A percentile compares a stretch with the other conserved stretches of the same genome.
Evolutionary conservation across 2,113 vertebrate species (phyloP).

Genomic region (Zapus hudsonius): DNA sequence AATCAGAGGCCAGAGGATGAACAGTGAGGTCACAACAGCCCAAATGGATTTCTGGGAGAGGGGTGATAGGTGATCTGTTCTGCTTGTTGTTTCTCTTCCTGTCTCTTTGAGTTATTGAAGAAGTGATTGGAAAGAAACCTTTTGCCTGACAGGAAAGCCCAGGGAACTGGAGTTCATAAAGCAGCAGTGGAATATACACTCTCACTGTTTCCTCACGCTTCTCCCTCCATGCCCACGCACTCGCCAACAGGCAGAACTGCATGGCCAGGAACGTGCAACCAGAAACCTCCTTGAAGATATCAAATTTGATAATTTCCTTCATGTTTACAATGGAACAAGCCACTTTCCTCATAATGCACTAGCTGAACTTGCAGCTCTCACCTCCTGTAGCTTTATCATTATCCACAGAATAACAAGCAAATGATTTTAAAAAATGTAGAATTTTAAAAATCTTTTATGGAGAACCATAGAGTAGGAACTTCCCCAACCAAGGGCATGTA

Average conservation of each 20-base stretch:
- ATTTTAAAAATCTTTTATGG: not conserved
- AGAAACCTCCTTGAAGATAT: not conserved
- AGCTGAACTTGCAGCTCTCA: not conserved
- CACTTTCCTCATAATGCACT: not conserved
- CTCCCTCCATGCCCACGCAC: not conserved
- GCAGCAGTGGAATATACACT: not conserved
- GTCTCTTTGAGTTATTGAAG: not conserved
- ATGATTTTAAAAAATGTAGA: not conserved
- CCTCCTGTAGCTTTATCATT: not conserved
- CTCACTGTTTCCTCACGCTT: too few relatives aligned
- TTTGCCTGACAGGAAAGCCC: not conserved
- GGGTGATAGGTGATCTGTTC: too few relatives aligned
- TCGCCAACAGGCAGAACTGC: not conserved
- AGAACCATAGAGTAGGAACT: not conserved
- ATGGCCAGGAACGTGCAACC: not conserved
- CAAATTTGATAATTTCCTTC: not conserved
- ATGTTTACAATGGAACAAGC: not conserved
- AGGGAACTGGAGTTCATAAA: not conserved
- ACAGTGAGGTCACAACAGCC: not conserved
- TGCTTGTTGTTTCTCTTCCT: not conserved
- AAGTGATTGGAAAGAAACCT: not conserved
- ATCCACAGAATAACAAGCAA: not conserved
- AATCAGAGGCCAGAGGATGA: not conserved
- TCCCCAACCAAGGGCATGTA: not conserved
- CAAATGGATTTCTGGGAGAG: not conserved